Evolutionary conservation across 2,888 invertebrate genomes (phyloP).

Genomic region (Acleris holmiana): DNA sequence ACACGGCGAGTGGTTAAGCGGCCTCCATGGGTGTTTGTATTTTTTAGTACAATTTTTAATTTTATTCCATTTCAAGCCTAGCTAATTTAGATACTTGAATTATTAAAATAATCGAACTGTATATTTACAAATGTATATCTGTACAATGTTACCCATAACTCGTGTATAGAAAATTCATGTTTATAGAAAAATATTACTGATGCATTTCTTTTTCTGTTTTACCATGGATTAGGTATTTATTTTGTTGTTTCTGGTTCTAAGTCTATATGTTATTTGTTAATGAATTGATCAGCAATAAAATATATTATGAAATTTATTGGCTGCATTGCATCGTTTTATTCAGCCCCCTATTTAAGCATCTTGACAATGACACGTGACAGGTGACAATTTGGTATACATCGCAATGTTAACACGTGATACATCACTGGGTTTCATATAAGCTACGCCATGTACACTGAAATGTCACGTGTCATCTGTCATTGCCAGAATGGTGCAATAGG

Average conservation of each 20-base stretch:
- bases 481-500: too few relatives aligned
- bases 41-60: slow-evolving; percentile 76
- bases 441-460: too few relatives aligned
- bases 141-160: slow-evolving; percentile 45
- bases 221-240: slow-evolving; percentile 81
- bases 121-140: slow-evolving; percentile 67
- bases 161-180: slow-evolving; percentile 50
- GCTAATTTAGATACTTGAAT: slow-evolving; percentile 58
- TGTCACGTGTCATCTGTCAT: too few relatives aligned
- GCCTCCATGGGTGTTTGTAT: slow-evolving; percentile 61
- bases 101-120: slow-evolving; percentile 53
- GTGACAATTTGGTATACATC: too few relatives aligned
- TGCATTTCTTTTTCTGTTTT: slow-evolving; percentile 67
- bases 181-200: slow-evolving; percentile 54
- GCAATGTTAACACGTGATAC: too few relatives aligned
- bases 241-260: slow-evolving; percentile 80
- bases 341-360: too few relatives aligned
- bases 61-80: slow-evolving; percentile 71
- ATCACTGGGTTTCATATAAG: too few relatives aligned
- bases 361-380: too few relatives aligned
- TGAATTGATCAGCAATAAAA: slow-evolving; percentile 78
- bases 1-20: slow-evolving; percentile 40
- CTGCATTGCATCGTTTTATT: slow-evolving; percentile 60
- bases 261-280: slow-evolving; percentile 81
- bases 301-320: slow-evolving; percentile 70